These are phyloP conservation scores for Platyrinchus mystaceus DNA, from an alignment of 2,797 vertebrate species.

Conservation along the genomic window DNA sequence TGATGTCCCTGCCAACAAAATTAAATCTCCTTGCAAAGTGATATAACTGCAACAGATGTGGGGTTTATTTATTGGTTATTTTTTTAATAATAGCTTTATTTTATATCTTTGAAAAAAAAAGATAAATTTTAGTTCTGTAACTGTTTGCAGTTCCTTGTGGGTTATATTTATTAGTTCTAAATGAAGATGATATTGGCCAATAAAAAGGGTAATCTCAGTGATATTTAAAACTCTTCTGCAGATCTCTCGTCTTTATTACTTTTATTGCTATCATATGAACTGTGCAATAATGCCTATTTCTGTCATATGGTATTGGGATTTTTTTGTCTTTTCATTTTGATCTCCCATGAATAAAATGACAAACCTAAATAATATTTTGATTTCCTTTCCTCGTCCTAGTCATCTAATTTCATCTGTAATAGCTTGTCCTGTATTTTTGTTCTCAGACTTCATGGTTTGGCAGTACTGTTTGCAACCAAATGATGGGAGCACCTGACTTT, in stretches of 20 bases:
- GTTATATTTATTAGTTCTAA: constrained; percentile 26
- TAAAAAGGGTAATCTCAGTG: not conserved
- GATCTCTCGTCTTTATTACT: constrained; percentile 12
- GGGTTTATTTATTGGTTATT: not conserved
- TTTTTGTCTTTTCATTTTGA: constrained; percentile 24
- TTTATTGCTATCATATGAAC: constrained; percentile 21
- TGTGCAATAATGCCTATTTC: not conserved
- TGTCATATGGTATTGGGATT: not conserved
- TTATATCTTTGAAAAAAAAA: not conserved
- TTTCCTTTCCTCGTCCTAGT: constrained; percentile 6
- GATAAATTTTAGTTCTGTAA: not conserved
- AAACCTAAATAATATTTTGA: constrained; percentile 42
- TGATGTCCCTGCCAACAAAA: constrained; percentile 49
- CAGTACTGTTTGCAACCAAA: not conserved
- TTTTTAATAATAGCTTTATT: not conserved
- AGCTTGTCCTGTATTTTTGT: not conserved
- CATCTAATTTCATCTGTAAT: constrained; percentile 18
- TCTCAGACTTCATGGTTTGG: not conserved
- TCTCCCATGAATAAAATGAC: not conserved
- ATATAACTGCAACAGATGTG: constrained; percentile 32
- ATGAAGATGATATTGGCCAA: not conserved
- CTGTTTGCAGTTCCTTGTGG: not conserved
- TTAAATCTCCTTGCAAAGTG: constrained; percentile 29
- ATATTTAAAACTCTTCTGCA: constrained; percentile 8
- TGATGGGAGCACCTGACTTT: not conserved